Conservation (phyloP, 1,140 invertebrate species). For the Atta cephalotes region DNA sequence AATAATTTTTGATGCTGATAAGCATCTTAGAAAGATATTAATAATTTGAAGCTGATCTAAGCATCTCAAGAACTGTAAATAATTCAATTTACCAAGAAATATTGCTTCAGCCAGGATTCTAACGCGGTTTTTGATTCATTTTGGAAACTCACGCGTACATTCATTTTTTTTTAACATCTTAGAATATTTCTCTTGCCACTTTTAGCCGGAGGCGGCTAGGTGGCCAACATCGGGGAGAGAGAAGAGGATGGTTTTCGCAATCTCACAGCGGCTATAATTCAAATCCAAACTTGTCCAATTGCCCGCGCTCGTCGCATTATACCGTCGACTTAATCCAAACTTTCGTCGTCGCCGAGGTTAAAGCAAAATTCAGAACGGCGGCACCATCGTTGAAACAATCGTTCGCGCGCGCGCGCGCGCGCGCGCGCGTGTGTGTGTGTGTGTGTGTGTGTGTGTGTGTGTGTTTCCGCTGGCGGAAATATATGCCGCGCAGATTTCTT, state of each 20-base stretch:
- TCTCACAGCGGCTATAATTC: conserved; percentile 76
- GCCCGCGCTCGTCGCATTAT: conserved; percentile 81
- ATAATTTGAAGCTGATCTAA: too few species aligned
- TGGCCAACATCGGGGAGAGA: too few species aligned
- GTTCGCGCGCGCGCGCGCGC: not conserved
- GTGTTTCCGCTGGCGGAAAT: not conserved
- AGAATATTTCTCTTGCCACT: not conserved
- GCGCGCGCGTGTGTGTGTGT: not conserved
- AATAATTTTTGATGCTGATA: too few species aligned
- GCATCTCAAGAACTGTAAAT: too few species aligned
- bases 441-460: not conserved
- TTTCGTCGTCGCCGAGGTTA: conserved; percentile 66
- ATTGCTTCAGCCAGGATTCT: too few species aligned
- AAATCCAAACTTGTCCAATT: conserved; percentile 83
- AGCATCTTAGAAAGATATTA: too few species aligned
- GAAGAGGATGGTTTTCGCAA: conserved; percentile 58
- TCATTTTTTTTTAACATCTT: conserved; percentile 3
- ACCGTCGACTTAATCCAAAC: conserved; percentile 81
- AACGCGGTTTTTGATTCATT: too few species aligned
- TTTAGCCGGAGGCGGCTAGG: conserved; percentile 22
- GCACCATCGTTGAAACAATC: not conserved
- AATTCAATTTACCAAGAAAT: too few species aligned
- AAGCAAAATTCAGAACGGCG: conserved; percentile 52
- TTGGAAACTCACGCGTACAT: not conserved
- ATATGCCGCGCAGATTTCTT: conserved; percentile 25